Evolutionary conservation across 2,888 invertebrate species (phyloP).

Genomic region (Isoperla grammatica): DNA sequence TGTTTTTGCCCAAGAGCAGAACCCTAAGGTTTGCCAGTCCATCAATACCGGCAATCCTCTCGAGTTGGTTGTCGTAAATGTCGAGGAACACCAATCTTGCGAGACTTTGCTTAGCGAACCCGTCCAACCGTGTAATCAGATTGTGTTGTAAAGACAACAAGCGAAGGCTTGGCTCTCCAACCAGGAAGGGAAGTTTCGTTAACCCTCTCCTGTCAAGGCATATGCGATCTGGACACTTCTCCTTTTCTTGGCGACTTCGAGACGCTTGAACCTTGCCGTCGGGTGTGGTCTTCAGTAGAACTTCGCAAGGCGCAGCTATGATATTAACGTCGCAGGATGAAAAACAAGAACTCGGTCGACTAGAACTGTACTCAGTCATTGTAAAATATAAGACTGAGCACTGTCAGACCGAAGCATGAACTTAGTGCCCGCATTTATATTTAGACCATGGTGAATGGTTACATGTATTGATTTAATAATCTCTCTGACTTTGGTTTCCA

Average conservation of each 20-base stretch:
- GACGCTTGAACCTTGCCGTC: constrained; percentile 63
- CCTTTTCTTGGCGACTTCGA: constrained; percentile 68
- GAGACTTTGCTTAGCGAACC: constrained; percentile 45
- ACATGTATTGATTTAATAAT: no score
- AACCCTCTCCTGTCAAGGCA: constrained; percentile 80
- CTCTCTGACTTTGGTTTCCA: no score
- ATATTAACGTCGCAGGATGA: no score
- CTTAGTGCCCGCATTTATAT: no score
- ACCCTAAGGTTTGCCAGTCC: constrained; percentile 75
- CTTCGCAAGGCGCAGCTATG: constrained; percentile 37
- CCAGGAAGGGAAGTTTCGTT: constrained; percentile 74
- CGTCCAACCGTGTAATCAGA: constrained; percentile 69
- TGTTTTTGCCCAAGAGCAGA: constrained; percentile 86
- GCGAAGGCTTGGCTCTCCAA: constrained; percentile 73
- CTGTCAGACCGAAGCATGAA: no score
- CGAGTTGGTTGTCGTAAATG: constrained; percentile 91
- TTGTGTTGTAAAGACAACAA: constrained; percentile 90
- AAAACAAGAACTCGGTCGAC: no score
- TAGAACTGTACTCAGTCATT: no score
- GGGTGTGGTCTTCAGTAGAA: constrained; percentile 52
- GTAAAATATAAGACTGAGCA: no score
- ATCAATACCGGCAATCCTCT: constrained; percentile 73
- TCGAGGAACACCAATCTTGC: constrained; percentile 85
- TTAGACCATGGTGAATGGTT: no score
- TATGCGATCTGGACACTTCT: constrained; percentile 80